Evolutionary conservation across 2,888 invertebrate genomes (phyloP).

Genomic region (Hydrotaea cyrtoneurina): DNA sequence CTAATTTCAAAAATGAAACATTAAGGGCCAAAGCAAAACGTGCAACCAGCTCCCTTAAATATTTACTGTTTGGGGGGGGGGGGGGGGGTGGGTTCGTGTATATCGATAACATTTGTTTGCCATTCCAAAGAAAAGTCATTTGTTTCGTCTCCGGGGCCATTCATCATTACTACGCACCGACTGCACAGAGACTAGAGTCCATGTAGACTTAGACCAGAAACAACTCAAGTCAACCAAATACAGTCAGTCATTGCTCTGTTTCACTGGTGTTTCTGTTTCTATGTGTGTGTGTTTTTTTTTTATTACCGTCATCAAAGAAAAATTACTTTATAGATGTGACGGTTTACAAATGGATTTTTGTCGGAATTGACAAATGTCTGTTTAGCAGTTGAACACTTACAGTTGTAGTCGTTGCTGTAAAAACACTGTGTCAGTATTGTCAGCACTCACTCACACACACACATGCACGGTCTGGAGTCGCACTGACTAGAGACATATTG

Average conservation of each 20-base stretch:
- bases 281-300: conserved; percentile 2
- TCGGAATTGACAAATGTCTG: conserved; percentile 44
- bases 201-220: not conserved
- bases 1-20: not conserved
- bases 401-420: too few relatives aligned
- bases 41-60: too few relatives aligned
- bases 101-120: not conserved
- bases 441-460: not conserved
- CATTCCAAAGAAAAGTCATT: not conserved
- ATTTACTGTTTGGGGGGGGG: not conserved
- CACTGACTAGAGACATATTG: not conserved
- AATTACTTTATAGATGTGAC: conserved; percentile 39
- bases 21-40: too few relatives aligned
- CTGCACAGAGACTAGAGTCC: not conserved
- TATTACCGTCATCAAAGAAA: conserved; percentile 44
- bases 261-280: not conserved
- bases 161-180: not conserved
- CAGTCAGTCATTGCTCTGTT: not conserved
- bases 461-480: not conserved
- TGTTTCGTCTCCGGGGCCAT: conserved; percentile 3
- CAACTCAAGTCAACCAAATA: not conserved
- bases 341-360: conserved; percentile 46
- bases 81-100: too few relatives aligned
- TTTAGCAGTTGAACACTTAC: conserved; percentile 57
- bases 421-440: not conserved